Evolutionary conservation across 2,113 vertebrate species (phyloP), one percentile per base, ranked within the genome.

Genomic region (Natator depressus): DNA sequence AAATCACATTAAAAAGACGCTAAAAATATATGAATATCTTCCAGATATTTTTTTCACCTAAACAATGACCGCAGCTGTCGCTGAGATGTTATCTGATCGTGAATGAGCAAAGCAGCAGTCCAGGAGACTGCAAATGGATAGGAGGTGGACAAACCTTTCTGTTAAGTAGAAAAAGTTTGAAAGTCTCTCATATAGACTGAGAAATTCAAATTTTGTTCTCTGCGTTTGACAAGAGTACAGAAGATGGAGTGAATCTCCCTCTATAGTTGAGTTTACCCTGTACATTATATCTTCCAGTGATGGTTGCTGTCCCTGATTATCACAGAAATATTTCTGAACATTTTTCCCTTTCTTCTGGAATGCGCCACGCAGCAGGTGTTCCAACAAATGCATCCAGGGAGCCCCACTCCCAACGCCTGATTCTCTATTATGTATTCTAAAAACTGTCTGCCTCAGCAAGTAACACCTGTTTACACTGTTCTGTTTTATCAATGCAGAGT

Each of bases 11-110:
- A 88, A 92, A 20, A 88, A 89, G 38, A 1, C 10, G 46, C 13
- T 89, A 91, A 93, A 93, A 94, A 82, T 72, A 91, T 1, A 1
- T 82, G 8, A 78, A n/a, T 84, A 0, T 89, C 88, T 62, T 86
- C 88, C 79, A 80, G 85, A 89, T 92, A 82, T 89, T 96, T 84
- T 94, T 92, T 89, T 53, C 90, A 38, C 80, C 5, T 38, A 95
- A 91, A 93, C 55, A 95, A 69, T 82, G 80, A 22, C 59, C 92
- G 51, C 29, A 88, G 51, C 62, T 95, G 46, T 38, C 49, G 82
- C 79, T 94, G 46, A 90, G 57, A 72, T 4, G 42, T 49, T 90
- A 93, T 80, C 79, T 89, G 42, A 57, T 80, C 49, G 96, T 83
- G 38, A 47, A 55, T 50, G 12, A 31, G n/a, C 31, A 42, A 90